Evolutionary conservation across 2,797 vertebrate genomes (phyloP).

Genomic region (Sternotherus odoratus): DNA sequence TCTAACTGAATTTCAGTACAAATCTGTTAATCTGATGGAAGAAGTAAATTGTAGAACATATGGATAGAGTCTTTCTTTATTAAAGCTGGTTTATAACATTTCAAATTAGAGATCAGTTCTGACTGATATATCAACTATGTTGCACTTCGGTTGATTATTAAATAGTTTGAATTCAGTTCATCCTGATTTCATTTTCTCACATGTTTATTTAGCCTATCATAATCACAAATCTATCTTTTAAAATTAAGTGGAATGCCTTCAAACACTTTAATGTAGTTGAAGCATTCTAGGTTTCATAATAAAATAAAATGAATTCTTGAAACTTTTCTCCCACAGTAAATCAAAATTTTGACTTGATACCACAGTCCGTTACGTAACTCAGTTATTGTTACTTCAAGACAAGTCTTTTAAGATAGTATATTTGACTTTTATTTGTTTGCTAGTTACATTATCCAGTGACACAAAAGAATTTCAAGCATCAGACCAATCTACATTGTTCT

Average conservation of each 20-base stretch:
- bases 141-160: neutral
- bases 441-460: neutral
- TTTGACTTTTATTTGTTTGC: neutral
- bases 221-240: neutral
- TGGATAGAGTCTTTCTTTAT: conserved; percentile 43
- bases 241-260: neutral
- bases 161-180: neutral
- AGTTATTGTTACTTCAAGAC: neutral
- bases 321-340: neutral
- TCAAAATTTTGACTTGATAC: neutral
- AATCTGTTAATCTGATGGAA: conserved; percentile 70
- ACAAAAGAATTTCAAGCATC: neutral
- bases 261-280: neutral
- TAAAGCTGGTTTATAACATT: conserved; percentile 46
- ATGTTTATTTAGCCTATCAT: neutral
- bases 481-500: neutral
- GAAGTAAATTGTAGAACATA: conserved; percentile 57
- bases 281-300: neutral
- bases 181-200: neutral
- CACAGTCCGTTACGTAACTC: neutral
- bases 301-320: neutral
- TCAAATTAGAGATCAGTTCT: neutral
- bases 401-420: neutral
- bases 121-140: neutral
- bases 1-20: conserved; percentile 44